These are phyloP conservation scores for Watsonalla cultraria DNA, from an alignment of 2,888 invertebrate genomes.

Conservation along the genomic window DNA sequence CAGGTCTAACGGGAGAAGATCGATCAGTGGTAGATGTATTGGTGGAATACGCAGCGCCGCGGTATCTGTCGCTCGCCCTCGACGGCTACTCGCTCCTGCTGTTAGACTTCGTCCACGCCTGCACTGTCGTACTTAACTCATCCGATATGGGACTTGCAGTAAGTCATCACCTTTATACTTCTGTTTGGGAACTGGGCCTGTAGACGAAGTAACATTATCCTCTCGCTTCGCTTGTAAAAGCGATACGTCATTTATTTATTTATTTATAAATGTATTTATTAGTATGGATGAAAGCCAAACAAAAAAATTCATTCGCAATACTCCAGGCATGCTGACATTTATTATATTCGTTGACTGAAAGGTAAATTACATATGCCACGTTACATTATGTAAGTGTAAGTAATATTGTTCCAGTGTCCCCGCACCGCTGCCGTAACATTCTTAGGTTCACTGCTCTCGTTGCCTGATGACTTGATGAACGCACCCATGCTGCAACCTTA, in stretches of 20 bases:
- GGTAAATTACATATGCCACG: too few species aligned
- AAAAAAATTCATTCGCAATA: too few species aligned
- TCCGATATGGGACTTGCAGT: constrained; percentile 83
- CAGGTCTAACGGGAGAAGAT: constrained; percentile 82
- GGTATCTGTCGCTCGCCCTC: constrained; percentile 90
- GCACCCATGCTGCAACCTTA: constrained; percentile 84
- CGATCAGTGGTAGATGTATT: constrained; percentile 89
- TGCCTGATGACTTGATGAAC: constrained; percentile 84
- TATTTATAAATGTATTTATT: too few species aligned
- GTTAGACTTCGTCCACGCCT: constrained; percentile 93
- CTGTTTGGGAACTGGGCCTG: too few species aligned
- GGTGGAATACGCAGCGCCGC: constrained; percentile 89
- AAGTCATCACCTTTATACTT: constrained; percentile 15
- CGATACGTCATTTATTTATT: too few species aligned
- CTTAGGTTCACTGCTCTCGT: constrained; percentile 90
- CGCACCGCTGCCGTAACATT: constrained; percentile 94
- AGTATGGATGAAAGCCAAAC: too few species aligned
- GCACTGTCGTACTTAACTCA: constrained; percentile 90
- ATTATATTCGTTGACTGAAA: too few species aligned
- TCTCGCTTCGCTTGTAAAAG: too few species aligned
- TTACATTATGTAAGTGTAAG: too few species aligned
- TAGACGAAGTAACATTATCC: too few species aligned
- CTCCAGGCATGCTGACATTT: too few species aligned
- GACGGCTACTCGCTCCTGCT: constrained; percentile 93
- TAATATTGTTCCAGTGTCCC: constrained; percentile 81